phyloP scores from a whole-genome alignment of 2,113 vertebrate genomes.

The Odobenus rosmarus region DNA sequence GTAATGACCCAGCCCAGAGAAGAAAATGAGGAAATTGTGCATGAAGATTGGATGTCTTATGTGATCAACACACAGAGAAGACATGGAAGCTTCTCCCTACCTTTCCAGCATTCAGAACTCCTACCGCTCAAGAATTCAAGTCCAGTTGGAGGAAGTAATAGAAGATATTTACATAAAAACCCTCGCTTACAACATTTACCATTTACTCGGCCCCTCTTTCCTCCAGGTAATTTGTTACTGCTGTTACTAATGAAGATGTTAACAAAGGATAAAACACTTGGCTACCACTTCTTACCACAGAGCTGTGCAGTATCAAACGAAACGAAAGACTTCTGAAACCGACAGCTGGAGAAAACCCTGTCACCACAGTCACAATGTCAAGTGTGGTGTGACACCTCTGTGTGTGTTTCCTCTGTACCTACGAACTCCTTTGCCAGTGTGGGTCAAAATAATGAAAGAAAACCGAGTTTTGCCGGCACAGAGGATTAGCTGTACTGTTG shows the following conservation, averaged over 20 bases:
- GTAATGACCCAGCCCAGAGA: background rate
- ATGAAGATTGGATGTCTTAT: background rate
- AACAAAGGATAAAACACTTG: slow-evolving; percentile 27
- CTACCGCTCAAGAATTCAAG: background rate
- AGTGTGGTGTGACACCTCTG: background rate
- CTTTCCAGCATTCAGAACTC: background rate
- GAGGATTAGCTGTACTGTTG: slow-evolving; percentile 45
- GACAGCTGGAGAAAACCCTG: slow-evolving; percentile 67
- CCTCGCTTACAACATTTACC: background rate
- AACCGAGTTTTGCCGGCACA: background rate
- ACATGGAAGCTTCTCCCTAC: background rate
- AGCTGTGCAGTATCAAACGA: slow-evolving; percentile 36
- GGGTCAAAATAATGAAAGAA: slow-evolving; percentile 17
- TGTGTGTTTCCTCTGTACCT: slow-evolving; percentile 55
- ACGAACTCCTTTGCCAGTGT: slow-evolving; percentile 35
- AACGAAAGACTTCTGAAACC: slow-evolving; percentile 53
- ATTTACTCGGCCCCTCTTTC: background rate
- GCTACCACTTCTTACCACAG: background rate
- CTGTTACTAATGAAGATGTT: slow-evolving; percentile 28
- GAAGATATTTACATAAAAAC: background rate
- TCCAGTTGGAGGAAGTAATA: background rate
- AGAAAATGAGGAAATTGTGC: background rate
- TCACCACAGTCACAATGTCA: slow-evolving; percentile 18
- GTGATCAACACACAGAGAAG: background rate
- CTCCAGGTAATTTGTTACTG: background rate